phyloP scores from a whole-genome alignment of 1,140 invertebrate genomes.

The Epicauta chinensis region DNA sequence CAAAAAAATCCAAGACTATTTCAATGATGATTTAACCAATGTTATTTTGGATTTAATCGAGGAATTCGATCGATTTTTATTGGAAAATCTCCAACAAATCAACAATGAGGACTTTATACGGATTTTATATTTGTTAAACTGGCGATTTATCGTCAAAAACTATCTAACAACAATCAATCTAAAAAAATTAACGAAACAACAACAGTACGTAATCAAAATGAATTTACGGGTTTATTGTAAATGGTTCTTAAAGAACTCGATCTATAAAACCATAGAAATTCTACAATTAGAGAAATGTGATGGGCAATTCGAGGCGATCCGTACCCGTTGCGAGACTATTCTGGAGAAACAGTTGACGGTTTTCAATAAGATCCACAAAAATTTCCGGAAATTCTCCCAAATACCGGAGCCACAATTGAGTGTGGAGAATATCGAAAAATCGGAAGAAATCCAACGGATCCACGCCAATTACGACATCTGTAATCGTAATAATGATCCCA shows the following conservation, averaged over 20 bases:
- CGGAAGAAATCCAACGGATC: background rate
- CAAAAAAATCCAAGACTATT: constrained; percentile 35
- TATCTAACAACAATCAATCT: constrained; percentile 11
- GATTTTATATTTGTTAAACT: constrained; percentile 24
- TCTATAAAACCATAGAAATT: constrained; percentile 33
- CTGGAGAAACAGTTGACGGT: constrained; percentile 26
- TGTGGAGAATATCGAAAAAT: background rate
- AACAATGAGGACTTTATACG: constrained; percentile 19
- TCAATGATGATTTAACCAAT: constrained; percentile 29
- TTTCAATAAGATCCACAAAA: constrained; percentile 30
- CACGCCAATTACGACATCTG: constrained; percentile 6
- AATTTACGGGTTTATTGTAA: constrained; percentile 48
- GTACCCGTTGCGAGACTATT: constrained; percentile 22
- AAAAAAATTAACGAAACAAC: constrained; percentile 5
- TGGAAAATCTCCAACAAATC: constrained; percentile 3
- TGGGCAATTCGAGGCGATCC: constrained; percentile 18
- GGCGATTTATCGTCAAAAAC: constrained; percentile 26
- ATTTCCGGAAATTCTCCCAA: constrained; percentile 28
- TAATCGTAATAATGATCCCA: constrained; percentile 7
- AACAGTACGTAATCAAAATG: constrained; percentile 31
- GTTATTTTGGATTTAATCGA: constrained; percentile 25
- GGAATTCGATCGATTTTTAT: constrained; percentile 25
- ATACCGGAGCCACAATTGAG: constrained; percentile 23
- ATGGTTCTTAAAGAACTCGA: constrained; percentile 50
- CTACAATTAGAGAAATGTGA: constrained; percentile 2